Conservation (phyloP, 2,797 vertebrate genomes). For the Brotogeris chrysoptera region DNA sequence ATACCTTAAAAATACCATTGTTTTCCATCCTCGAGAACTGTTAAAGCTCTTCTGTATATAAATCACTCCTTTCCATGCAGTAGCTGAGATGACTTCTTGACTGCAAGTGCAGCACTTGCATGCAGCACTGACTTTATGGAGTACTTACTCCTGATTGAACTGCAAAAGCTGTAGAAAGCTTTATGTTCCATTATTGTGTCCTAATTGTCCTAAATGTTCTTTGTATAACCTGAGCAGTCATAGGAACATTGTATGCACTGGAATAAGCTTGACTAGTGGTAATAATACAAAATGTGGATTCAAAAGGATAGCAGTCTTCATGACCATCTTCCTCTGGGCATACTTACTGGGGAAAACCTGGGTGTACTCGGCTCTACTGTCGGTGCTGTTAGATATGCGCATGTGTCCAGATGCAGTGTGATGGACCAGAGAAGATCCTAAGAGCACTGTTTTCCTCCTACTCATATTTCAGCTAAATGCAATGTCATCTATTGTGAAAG, state of each 20-base stretch:
- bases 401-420: background rate
- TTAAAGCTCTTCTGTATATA: background rate
- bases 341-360: background rate
- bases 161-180: background rate
- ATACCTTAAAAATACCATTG: background rate
- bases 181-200: background rate
- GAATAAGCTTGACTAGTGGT: background rate
- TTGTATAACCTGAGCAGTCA: background rate
- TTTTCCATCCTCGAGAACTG: background rate
- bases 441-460: background rate
- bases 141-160: background rate
- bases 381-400: fast-evolving
- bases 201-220: background rate
- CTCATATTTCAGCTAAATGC: background rate
- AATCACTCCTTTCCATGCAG: background rate
- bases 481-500: background rate
- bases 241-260: background rate
- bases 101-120: background rate
- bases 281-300: background rate
- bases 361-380: background rate
- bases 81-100: background rate
- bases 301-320: background rate
- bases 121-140: background rate
- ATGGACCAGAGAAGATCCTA: background rate
- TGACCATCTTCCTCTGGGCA: background rate